Evolutionary conservation across 2,888 invertebrate genomes (phyloP).

Genomic region (Agrenia bidenticulata): DNA sequence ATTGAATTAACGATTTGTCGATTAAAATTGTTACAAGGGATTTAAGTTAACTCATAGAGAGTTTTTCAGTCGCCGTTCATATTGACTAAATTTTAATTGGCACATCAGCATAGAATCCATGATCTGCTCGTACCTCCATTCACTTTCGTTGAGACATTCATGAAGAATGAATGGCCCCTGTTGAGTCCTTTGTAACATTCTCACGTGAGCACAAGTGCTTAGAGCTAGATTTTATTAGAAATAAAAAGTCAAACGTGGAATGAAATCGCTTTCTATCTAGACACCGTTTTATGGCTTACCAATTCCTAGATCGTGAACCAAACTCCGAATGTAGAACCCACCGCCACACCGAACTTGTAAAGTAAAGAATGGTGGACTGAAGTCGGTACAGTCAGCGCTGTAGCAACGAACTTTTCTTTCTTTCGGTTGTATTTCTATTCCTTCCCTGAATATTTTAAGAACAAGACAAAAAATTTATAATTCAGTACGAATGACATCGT

Average conservation of each 20-base stretch:
- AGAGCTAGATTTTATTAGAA: slow-evolving; percentile 31
- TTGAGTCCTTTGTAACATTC: slow-evolving; percentile 47
- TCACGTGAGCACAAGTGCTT: slow-evolving; percentile 48
- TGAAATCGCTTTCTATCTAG: too few relatives aligned
- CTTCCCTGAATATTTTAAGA: slow-evolving; percentile 42
- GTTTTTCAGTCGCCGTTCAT: slow-evolving; percentile 28
- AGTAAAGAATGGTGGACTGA: slow-evolving; percentile 50
- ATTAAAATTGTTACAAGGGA: too few relatives aligned
- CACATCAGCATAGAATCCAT: slow-evolving; percentile 46
- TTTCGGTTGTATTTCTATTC: slow-evolving; percentile 43
- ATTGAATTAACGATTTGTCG: too few relatives aligned
- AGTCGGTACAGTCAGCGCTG: slow-evolving; percentile 49
- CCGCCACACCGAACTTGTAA: slow-evolving; percentile 48
- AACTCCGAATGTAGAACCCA: slow-evolving; percentile 48
- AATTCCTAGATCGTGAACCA: slow-evolving; percentile 49
- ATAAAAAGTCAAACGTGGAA: too few relatives aligned
- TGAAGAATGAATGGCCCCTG: slow-evolving; percentile 50
- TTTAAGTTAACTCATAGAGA: slow-evolving; percentile 1
- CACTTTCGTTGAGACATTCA: slow-evolving; percentile 45
- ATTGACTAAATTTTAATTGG: slow-evolving; percentile 48
- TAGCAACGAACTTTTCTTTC: slow-evolving; percentile 52
- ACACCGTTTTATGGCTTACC: too few relatives aligned
- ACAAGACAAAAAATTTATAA: too few relatives aligned
- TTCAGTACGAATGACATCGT: too few relatives aligned
- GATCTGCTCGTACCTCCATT: slow-evolving; percentile 45